Percentiles rank a stretch among this genome's conserved stretches.
phyloP scores from a whole-genome alignment of 1,140 invertebrate species.

The Macrosteles quadrilineatus region DNA sequence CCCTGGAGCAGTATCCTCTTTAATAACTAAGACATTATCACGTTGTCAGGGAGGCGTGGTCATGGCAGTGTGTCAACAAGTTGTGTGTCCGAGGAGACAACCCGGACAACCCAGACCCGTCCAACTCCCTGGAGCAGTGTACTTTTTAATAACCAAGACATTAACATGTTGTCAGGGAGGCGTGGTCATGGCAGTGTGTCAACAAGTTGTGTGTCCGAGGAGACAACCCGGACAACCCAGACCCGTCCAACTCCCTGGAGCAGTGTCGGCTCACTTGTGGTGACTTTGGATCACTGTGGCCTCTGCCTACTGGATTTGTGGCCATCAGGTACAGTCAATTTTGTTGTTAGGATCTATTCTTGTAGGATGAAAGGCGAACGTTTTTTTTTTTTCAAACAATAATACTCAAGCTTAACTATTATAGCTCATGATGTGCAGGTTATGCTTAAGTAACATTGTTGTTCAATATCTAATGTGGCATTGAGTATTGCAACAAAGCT shows the following conservation, averaged over 20 bases:
- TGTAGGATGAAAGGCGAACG: neutral
- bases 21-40: too few relatives aligned
- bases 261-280: constrained; percentile 68
- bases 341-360: neutral
- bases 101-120: too few relatives aligned
- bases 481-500: too few relatives aligned
- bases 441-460: neutral
- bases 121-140: too few relatives aligned
- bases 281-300: constrained; percentile 67
- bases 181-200: constrained; percentile 45
- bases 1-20: constrained; percentile 59
- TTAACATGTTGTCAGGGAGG: constrained; percentile 41
- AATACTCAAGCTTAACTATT: neutral
- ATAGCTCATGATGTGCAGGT: neutral
- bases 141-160: too few relatives aligned
- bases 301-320: constrained; percentile 59
- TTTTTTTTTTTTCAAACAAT: neutral
- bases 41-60: constrained; percentile 44
- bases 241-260: constrained; percentile 42
- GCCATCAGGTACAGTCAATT: constrained; percentile 45
- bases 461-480: neutral
- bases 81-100: constrained; percentile 43
- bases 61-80: constrained; percentile 45
- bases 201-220: constrained; percentile 45
- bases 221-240: constrained; percentile 11